Evolutionary conservation across 1,140 invertebrate genomes (phyloP).

Genomic region (Dicyema japonicum): DNA sequence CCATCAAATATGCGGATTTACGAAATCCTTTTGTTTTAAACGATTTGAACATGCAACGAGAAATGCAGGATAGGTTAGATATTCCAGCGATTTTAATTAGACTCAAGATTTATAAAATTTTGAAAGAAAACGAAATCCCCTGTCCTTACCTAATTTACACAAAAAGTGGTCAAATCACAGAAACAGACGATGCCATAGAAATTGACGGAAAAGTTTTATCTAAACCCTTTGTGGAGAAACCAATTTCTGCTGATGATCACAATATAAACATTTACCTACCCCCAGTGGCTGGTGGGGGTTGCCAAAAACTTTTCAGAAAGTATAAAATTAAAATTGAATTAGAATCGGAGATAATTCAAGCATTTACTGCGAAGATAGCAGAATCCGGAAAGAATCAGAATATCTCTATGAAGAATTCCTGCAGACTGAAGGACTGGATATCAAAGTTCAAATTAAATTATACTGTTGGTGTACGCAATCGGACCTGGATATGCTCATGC

Average conservation of each 20-base stretch:
- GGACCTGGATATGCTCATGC: slow-evolving; percentile 95
- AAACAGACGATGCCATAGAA: slow-evolving; percentile 90
- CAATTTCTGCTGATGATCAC: slow-evolving; percentile 86
- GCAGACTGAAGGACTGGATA: slow-evolving; percentile 86
- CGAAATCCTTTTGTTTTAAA: slow-evolving; percentile 84
- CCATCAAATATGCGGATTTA: slow-evolving; percentile 70
- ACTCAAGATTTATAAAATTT: slow-evolving; percentile 45
- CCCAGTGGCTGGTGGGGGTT: slow-evolving; percentile 69
- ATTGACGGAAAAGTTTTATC: slow-evolving; percentile 64
- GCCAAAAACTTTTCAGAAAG: slow-evolving; percentile 80
- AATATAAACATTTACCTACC: slow-evolving; percentile 99
- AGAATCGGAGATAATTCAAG: slow-evolving; percentile 87
- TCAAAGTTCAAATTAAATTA: too few relatives aligned
- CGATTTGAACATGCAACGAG: slow-evolving; percentile 87
- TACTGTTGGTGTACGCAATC: slow-evolving; percentile 43
- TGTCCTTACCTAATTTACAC: slow-evolving; percentile 61
- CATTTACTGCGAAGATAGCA: slow-evolving; percentile 76
- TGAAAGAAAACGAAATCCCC: slow-evolving; percentile 69
- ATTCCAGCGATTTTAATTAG: not conserved
- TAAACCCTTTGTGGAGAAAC: slow-evolving; percentile 96
- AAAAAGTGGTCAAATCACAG: slow-evolving; percentile 33
- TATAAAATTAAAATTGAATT: too few relatives aligned
- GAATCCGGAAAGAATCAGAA: slow-evolving; percentile 71
- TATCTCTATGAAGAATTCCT: slow-evolving; percentile 99
- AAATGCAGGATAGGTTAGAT: slow-evolving; percentile 37